Conservation (phyloP, 2,113 vertebrate species). For the Amblyornis subalaris region DNA sequence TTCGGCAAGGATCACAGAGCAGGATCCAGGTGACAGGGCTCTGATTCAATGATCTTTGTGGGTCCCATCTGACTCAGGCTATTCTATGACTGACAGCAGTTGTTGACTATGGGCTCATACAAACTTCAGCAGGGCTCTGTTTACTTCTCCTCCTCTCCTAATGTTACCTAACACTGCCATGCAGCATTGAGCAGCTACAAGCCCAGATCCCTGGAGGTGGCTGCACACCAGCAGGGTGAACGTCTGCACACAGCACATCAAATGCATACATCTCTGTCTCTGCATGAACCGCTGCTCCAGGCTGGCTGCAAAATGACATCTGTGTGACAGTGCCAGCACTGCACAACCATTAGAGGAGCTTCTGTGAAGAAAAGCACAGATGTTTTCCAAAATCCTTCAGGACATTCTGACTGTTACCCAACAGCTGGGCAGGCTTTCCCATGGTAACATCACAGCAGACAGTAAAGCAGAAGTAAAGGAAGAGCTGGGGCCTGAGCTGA, state of each 20-base stretch:
- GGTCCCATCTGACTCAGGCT: neutral
- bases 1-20: neutral
- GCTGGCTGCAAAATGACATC: neutral
- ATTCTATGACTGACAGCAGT: neutral
- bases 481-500: neutral
- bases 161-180: neutral
- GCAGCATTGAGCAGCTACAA: neutral
- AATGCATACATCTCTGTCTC: neutral
- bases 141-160: neutral
- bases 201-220: neutral
- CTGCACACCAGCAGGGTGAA: neutral
- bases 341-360: neutral
- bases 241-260: neutral
- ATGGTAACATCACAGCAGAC: neutral
- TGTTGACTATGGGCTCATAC: neutral
- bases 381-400: slow-evolving; percentile 12
- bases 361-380: neutral
- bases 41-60: neutral
- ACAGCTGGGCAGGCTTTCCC: neutral
- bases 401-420: neutral
- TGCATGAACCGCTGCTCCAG: neutral
- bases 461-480: neutral
- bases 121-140: neutral
- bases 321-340: neutral
- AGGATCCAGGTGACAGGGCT: neutral